phyloP scores from a whole-genome alignment of 2,113 vertebrate species.

The Podarcis cretensis region DNA sequence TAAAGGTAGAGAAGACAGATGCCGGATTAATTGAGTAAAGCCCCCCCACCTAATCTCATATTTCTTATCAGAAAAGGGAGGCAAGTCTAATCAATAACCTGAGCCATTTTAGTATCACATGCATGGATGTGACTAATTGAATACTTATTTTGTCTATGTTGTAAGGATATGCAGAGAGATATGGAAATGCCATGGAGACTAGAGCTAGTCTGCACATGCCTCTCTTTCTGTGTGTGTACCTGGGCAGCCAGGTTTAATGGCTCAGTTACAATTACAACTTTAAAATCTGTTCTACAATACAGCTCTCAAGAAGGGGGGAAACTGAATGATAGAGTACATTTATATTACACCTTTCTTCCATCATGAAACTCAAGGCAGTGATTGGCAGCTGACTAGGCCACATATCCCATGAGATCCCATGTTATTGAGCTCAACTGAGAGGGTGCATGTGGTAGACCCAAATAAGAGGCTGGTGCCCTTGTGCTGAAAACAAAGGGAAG shows the following conservation, averaged over 20 bases:
- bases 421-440: neutral
- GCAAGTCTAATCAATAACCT: constrained; percentile 20
- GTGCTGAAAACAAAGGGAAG: neutral
- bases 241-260: neutral
- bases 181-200: neutral
- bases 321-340: neutral
- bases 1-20: constrained; percentile 38
- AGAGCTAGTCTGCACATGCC: neutral
- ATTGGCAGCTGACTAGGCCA: neutral
- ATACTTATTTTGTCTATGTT: neutral
- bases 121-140: neutral
- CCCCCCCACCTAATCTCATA: constrained; percentile 10
- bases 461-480: neutral
- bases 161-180: neutral
- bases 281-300: neutral
- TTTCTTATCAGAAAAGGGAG: constrained; percentile 29
- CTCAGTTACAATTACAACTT: neutral
- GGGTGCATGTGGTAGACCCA: neutral
- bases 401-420: neutral
- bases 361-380: neutral
- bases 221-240: neutral
- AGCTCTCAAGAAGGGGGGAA: neutral
- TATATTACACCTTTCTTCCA: neutral
- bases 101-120: constrained; percentile 10
- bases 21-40: constrained; percentile 45